These are phyloP conservation scores for Parapristionchus giblindavisi DNA, from an alignment of 2,888 invertebrate genomes.

Conservation along the genomic window DNA sequence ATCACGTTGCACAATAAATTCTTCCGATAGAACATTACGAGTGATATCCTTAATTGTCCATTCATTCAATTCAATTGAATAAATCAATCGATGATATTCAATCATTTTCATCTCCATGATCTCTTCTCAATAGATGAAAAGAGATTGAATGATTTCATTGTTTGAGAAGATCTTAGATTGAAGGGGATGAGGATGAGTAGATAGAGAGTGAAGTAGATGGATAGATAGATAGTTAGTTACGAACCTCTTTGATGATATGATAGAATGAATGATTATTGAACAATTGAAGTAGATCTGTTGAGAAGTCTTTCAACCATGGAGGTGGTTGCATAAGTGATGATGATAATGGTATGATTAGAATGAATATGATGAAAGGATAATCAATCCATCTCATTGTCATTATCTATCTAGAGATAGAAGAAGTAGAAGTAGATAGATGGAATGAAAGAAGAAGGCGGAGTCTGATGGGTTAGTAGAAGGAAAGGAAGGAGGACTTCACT, in stretches of 20 bases:
- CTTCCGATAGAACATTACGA: too few relatives aligned
- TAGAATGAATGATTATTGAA: slow-evolving; percentile 45
- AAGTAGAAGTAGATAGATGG: slow-evolving; percentile 18
- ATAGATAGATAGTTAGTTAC: background rate
- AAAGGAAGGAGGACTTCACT: slow-evolving; percentile 45
- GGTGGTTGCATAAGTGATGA: slow-evolving; percentile 42
- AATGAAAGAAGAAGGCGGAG: slow-evolving; percentile 16
- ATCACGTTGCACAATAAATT: too few relatives aligned
- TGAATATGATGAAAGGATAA: slow-evolving; percentile 36
- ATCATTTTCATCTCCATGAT: too few relatives aligned
- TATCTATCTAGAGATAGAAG: background rate
- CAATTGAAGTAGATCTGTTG: slow-evolving; percentile 41
- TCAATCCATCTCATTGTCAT: background rate
- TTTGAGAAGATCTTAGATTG: background rate
- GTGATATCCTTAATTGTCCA: too few relatives aligned
- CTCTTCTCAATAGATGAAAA: too few relatives aligned
- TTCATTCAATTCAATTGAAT: too few relatives aligned
- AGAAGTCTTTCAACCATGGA: slow-evolving; percentile 42
- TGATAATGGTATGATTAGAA: slow-evolving; percentile 45
- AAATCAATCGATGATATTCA: too few relatives aligned
- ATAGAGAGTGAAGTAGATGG: background rate
- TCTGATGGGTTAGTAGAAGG: slow-evolving; percentile 44
- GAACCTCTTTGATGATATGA: slow-evolving; percentile 41
- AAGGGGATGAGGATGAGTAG: background rate
- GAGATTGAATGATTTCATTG: background rate